Evolutionary conservation across 2,888 invertebrate genomes (phyloP), one percentile per base, ranked within the genome.

Genomic region (Sinodicranocentrus sp.): DNA sequence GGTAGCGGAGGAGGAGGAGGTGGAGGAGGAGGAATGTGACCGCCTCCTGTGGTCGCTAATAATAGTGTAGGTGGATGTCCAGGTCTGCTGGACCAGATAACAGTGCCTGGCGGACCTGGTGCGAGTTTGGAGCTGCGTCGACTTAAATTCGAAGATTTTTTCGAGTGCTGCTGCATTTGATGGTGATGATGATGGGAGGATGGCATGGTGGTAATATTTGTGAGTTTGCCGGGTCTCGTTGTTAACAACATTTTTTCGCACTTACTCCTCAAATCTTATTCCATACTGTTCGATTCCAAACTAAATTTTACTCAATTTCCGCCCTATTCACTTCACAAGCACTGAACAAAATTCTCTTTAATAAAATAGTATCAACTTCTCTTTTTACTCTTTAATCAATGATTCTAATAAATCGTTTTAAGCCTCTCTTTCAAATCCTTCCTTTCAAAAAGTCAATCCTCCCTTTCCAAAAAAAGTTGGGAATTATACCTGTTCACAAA

Each of bases 81-180:
- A 44, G 73, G 52, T 68, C 82, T 73, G 10, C 73, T 59, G 10
- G 82, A 19, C 87, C 87, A 87, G 0, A 87, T 59, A 0, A 85
- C 85, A 8, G 72, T 25, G 6, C 39, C 65, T 21, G 59, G 59
- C 44, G 57, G 68, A 21, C 68, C 59, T 0, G 67, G n/a, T 8
- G 73, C 57, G 25, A 75, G 43, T 15, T 82, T 82, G 10, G 73
- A 73, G 15, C 26, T 65, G 39, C 73, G 73, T 10, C 82, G 23
- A 17, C 48, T 67, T 25, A 82, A 59, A 33, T 82, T 67, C 13
- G 67, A 67, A 5, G 63, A 63, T 33, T 82, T 82, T 39, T 82
- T 82, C 23, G 72, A 72, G 33, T 57, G 54, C 25, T 52, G 54
- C 8, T 65, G 59, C 5, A 6, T 10, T 25, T 67, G 67, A 10